Evolutionary conservation across 1,140 invertebrate genomes (phyloP).

Genomic region (Mercenaria mercenaria): DNA sequence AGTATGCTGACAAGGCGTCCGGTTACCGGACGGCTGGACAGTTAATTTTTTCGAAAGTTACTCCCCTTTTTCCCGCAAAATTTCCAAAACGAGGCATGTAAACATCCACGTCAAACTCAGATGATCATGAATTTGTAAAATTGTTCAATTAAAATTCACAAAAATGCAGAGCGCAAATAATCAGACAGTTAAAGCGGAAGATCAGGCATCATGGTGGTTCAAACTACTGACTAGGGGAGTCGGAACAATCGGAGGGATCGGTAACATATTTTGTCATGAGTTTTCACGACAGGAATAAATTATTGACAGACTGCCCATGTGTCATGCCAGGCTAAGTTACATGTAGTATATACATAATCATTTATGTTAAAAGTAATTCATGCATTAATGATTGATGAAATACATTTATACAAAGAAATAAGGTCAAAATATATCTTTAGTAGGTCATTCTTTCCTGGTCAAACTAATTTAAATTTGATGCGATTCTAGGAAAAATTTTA

Average conservation of each 20-base stretch:
- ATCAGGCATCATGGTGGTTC: conserved; percentile 77
- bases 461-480: too few relatives aligned
- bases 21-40: too few relatives aligned
- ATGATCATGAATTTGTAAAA: not conserved
- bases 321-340: not conserved
- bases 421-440: too few relatives aligned
- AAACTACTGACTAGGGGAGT: conserved; percentile 70
- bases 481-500: too few relatives aligned
- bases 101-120: conserved; percentile 60
- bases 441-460: too few relatives aligned
- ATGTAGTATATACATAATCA: not conserved
- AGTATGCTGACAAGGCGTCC: too few relatives aligned
- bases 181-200: conserved; percentile 24
- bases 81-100: conserved; percentile 62
- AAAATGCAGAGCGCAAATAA: conserved; percentile 50
- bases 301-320: conserved; percentile 3
- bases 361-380: not conserved
- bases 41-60: not conserved
- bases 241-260: conserved; percentile 71
- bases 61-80: conserved; percentile 40
- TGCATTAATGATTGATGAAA: too few relatives aligned
- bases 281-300: conserved; percentile 46
- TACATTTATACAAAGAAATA: too few relatives aligned
- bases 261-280: conserved; percentile 53
- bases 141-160: not conserved